A percentile compares a stretch with the other conserved stretches of the same genome.
These are phyloP conservation scores for Chrysopilus asiliformis DNA, from an alignment of 2,888 invertebrate species.

Conservation along the genomic window DNA sequence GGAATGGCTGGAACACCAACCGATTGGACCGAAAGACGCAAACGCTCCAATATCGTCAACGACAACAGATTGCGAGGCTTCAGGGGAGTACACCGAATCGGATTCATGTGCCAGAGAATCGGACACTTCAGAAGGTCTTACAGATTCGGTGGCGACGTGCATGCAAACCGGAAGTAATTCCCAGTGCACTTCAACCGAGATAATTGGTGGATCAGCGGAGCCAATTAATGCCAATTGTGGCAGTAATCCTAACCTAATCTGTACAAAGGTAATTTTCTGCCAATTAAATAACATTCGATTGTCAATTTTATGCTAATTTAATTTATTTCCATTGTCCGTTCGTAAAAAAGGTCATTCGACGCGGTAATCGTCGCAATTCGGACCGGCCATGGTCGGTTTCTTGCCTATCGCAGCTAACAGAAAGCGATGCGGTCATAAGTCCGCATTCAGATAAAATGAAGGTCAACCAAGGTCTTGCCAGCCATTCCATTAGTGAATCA, in stretches of 20 bases:
- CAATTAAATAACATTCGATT: neutral
- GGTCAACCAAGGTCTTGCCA: constrained; percentile 40
- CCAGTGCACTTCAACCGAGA: constrained; percentile 39
- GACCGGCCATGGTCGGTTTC: constrained; percentile 80
- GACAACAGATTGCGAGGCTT: constrained; percentile 59
- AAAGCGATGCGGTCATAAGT: constrained; percentile 32
- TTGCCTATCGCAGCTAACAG: constrained; percentile 60
- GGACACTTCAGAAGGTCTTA: constrained; percentile 62
- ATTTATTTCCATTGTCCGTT: too few species aligned
- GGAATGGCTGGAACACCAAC: constrained; percentile 37
- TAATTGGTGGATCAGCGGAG: constrained; percentile 45
- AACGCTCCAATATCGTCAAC: constrained; percentile 11
- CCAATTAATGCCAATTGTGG: constrained; percentile 30
- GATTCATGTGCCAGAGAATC: constrained; percentile 47
- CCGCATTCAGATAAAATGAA: constrained; percentile 29
- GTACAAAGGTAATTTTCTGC: constrained; percentile 6
- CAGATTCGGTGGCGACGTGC: constrained; percentile 57
- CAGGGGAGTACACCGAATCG: constrained; percentile 65
- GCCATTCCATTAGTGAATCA: constrained; percentile 80
- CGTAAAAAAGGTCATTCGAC: constrained; percentile 47
- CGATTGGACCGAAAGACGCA: constrained; percentile 19
- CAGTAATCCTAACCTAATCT: constrained; percentile 30
- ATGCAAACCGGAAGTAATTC: constrained; percentile 39
- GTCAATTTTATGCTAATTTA: neutral
- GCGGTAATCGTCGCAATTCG: constrained; percentile 29